Evolutionary conservation across 2,113 vertebrate species (phyloP), one percentile per base, ranked within the genome.

Genomic region (Paedocypris sp.): DNA sequence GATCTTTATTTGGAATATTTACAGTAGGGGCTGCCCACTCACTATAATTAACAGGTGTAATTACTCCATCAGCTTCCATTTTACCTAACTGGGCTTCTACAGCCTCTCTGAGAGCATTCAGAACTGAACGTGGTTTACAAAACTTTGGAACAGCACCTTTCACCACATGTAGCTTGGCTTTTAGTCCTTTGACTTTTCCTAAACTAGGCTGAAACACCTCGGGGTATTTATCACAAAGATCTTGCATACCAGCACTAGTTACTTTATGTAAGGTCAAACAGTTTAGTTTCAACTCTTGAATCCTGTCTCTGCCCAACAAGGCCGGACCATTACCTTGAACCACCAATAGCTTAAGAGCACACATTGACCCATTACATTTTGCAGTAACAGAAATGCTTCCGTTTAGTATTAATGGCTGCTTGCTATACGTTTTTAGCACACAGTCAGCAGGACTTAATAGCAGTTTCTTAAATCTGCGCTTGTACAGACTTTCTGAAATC

Each of bases 251-350:
- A 16, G 49, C 35, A 25, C 36, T 7, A 5, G 20, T 3, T 9
- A 63, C n/a, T 19, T 16, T 42, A 4, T 43, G 8, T 9, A 43
- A 16, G 18, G 9, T 6, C 6, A 32, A 26, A 42, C 45, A 63
- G 13, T 63, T 15, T 52, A 64, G 11, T 0, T 28, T 33, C 9
- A 64, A 33, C 7, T 22, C 12, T 4, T 15, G 15, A 4, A 57
- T 62, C 50, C 66, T 62, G 33, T 62, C 50, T 23, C 22, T 54
- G 22, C 33, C 41, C 46, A 61, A 25, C 13, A 68, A 43, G 4
- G 50, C 8, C 5, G 49, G 47, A 2, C 29, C 32, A 12, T 56
- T 41, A 26, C 47, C 49, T 38, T 53, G 26, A 3, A 54, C 38
- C 8, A 62, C 18, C 5, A 67, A 6, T 9, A 43, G n/a, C 2